Evolutionary conservation across 1,140 invertebrate species (phyloP), one percentile per base, ranked within the genome.

Genomic region (Drosophila mojavensis): DNA sequence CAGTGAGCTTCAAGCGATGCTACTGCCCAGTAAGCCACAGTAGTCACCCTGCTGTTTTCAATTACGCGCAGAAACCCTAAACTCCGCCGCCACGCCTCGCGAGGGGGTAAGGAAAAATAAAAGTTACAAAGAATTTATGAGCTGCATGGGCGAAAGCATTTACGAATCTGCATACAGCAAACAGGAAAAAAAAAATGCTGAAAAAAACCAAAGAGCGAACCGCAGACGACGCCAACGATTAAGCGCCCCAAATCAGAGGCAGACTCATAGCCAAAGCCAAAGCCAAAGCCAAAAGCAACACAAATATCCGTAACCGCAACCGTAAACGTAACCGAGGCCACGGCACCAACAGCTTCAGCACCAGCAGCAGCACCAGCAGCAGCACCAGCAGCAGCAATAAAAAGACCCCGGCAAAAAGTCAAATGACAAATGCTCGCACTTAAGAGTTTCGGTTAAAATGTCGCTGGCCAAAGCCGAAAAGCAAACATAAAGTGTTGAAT

Each of bases 341-440:
- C 61, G 36, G 41, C 13, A 48, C 47, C 43, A 36, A 48, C 24
- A 45, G 41, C 58, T 10, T 17, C 20, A 54, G 5, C 28, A 17
- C 2, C 20, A 24, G 5, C 28, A 17, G 28, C 45, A 33, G 43
- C 59, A 61, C 2, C 28, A 17, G 28, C 45, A 33, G 43, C 20
- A 54, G 5, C 28, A 17, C 2, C 20, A 24, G 5, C 28, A 17
- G 28, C 45, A 33, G 43, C 59, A 61, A 61, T 61, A 61, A 61
- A 61, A 60, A 61, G 3, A 28, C 28, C 36, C 41, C n/a, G 41
- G 26, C n/a, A 24, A 60, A 58, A 75, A 72, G 68, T 76, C 81
- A 83, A 89, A 89, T 88, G 84, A 88, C 84, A 88, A 88, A 88
- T 88, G 84, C 79, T 80, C 54, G 66, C 80, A 74, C 79, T 60